phyloP scores from a whole-genome alignment of 2,797 vertebrate genomes.

The Phoxinus dragarum region DNA sequence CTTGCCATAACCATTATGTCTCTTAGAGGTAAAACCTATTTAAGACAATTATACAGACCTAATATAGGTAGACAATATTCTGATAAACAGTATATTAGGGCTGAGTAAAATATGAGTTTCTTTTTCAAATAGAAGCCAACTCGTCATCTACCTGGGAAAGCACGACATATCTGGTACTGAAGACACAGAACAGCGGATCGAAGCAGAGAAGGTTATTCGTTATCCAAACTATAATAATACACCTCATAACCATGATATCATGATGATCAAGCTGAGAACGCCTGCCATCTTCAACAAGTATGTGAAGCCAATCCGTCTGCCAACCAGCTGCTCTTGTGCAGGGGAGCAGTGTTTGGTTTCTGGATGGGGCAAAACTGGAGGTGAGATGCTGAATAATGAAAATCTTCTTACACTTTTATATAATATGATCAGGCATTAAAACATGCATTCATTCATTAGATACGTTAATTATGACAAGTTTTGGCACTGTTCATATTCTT shows the following conservation, averaged over 20 bases:
- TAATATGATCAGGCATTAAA: neutral
- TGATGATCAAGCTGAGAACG: slow-evolving; percentile 68
- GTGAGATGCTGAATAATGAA: slow-evolving; percentile 50
- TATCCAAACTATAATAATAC: slow-evolving; percentile 54
- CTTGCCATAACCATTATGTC: neutral
- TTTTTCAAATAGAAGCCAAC: slow-evolving; percentile 50
- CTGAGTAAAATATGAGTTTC: neutral
- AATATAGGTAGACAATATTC: neutral
- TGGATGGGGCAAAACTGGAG: slow-evolving; percentile 69
- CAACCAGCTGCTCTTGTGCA: slow-evolving; percentile 54
- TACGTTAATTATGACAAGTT: neutral
- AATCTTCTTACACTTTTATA: neutral
- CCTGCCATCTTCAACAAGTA: slow-evolving; percentile 61
- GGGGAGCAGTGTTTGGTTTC: slow-evolving; percentile 66
- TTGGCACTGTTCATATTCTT: neutral
- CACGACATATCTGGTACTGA: slow-evolving; percentile 59
- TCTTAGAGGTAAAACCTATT: neutral
- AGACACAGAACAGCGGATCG: slow-evolving; percentile 66
- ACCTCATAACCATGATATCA: slow-evolving; percentile 64
- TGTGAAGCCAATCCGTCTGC: slow-evolving; percentile 62
- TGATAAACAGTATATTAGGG: neutral
- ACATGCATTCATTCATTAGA: neutral
- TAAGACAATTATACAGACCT: neutral
- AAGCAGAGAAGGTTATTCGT: slow-evolving; percentile 63
- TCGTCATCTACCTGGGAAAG: slow-evolving; percentile 67